These are phyloP conservation scores for Gouania willdenowi DNA, from an alignment of 2,797 vertebrate species.

Conservation along the genomic window DNA sequence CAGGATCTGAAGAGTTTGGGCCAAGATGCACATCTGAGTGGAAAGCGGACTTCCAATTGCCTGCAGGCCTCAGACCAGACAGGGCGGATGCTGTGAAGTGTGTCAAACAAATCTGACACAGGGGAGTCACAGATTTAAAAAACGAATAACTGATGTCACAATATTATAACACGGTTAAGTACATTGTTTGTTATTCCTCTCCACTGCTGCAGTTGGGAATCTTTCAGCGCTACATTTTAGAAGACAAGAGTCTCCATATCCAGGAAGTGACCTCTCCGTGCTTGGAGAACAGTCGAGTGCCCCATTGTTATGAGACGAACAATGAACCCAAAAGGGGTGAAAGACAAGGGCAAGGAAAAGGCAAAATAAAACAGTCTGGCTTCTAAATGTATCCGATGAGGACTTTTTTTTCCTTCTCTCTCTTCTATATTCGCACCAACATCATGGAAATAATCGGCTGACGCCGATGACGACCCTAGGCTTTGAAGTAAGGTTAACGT, in stretches of 20 bases:
- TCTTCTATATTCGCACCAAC: constrained; percentile 43
- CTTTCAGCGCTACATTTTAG: too few species aligned
- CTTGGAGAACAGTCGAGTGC: constrained; percentile 53
- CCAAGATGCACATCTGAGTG: constrained; percentile 61
- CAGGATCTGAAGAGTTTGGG: constrained; percentile 50
- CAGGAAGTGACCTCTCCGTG: constrained; percentile 58
- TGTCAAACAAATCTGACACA: constrained; percentile 56
- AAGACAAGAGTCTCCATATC: constrained; percentile 21
- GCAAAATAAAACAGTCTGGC: constrained; percentile 50
- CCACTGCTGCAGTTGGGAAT: too few species aligned
- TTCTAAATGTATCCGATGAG: constrained; percentile 37
- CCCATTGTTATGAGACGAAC: constrained; percentile 67
- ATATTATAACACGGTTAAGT: constrained; percentile 10
- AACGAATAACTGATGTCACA: constrained; percentile 21
- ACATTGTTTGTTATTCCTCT: constrained; percentile 1
- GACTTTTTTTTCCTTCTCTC: constrained; percentile 12
- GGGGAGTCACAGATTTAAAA: constrained; percentile 41
- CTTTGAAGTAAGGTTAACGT: constrained; percentile 85
- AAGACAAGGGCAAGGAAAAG: constrained; percentile 52
- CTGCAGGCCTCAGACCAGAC: constrained; percentile 34
- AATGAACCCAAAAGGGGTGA: constrained; percentile 62
- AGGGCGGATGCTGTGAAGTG: constrained; percentile 33
- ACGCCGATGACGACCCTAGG: constrained; percentile 38
- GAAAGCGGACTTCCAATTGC: constrained; percentile 54
- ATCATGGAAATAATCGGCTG: constrained; percentile 67